phyloP scores from a whole-genome alignment of 1,140 invertebrate genomes.

The Zaprionus gabonicus region DNA sequence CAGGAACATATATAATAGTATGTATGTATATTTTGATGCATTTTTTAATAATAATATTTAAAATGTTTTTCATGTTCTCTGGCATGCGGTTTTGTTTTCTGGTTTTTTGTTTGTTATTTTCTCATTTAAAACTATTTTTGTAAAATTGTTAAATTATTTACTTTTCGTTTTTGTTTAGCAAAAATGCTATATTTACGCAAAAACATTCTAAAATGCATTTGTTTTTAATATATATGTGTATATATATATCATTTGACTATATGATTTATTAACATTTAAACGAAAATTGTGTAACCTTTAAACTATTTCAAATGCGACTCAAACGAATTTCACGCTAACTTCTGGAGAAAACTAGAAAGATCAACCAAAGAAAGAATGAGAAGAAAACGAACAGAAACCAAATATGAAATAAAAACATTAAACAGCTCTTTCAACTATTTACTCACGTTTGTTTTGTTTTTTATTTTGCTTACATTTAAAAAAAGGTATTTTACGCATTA shows the following conservation, averaged over 20 bases:
- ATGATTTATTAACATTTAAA: conserved; percentile 54
- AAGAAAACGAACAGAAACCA: conserved; percentile 24
- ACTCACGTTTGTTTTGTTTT: conserved; percentile 61
- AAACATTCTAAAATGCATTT: conserved; percentile 69
- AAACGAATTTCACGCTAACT: conserved; percentile 24
- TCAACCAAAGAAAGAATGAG: neutral
- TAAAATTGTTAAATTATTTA: conserved; percentile 65
- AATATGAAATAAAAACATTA: conserved; percentile 40
- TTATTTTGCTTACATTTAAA: conserved; percentile 65
- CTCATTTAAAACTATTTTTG: conserved; percentile 63
- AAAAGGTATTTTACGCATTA: conserved; percentile 65
- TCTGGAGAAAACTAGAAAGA: conserved; percentile 27
- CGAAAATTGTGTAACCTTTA: conserved; percentile 13
- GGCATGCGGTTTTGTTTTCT: conserved; percentile 50
- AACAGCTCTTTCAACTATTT: conserved; percentile 62
- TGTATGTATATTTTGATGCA: conserved; percentile 63
- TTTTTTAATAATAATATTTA: conserved; percentile 57
- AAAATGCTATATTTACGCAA: conserved; percentile 73
- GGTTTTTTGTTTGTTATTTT: conserved; percentile 28
- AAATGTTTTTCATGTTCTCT: conserved; percentile 53
- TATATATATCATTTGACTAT: conserved; percentile 57
- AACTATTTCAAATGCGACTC: conserved; percentile 22
- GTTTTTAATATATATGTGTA: conserved; percentile 24
- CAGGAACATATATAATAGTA: conserved; percentile 42
- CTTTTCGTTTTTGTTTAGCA: conserved; percentile 59